Conservation (phyloP, 2,888 invertebrate species). For the Drepanosiphum platanoidis region DNA sequence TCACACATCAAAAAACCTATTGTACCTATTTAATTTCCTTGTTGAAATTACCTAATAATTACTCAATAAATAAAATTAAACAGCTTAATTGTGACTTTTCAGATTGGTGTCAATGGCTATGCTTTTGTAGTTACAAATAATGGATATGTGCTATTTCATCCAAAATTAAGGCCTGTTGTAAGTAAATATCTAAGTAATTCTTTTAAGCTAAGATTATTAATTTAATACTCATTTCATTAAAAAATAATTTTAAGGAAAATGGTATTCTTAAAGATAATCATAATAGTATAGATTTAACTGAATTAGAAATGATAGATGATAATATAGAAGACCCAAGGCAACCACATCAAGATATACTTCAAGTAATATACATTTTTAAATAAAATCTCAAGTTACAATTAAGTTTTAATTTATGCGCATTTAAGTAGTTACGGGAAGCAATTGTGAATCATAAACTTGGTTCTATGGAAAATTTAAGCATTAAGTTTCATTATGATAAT, state of each 20-base stretch:
- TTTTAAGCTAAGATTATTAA: background rate
- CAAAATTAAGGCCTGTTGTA: constrained; percentile 88
- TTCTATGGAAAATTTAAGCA: constrained; percentile 74
- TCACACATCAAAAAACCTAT: background rate
- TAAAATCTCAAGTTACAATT: constrained; percentile 63
- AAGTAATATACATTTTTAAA: constrained; percentile 65
- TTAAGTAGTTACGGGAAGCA: constrained; percentile 72
- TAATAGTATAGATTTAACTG: constrained; percentile 94
- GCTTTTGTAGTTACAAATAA: constrained; percentile 97
- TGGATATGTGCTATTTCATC: constrained; percentile 94
- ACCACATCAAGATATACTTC: constrained; percentile 71
- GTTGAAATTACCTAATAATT: background rate
- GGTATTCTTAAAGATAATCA: constrained; percentile 86
- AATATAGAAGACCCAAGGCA: constrained; percentile 75
- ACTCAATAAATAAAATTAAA: background rate
- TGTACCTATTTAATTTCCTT: background rate
- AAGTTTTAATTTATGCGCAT: constrained; percentile 12
- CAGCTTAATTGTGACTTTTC: constrained; percentile 66
- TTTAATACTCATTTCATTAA: background rate
- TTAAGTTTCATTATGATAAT: constrained; percentile 85
- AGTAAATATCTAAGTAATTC: constrained; percentile 67
- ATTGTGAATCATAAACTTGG: constrained; percentile 79
- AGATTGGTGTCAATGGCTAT: constrained; percentile 96
- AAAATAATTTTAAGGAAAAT: constrained; percentile 69
- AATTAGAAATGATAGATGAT: constrained; percentile 87